Base-by-base conservation (phyloP, 2,113 vertebrate genomes). In the Aleadryas rufinucha region DNA sequence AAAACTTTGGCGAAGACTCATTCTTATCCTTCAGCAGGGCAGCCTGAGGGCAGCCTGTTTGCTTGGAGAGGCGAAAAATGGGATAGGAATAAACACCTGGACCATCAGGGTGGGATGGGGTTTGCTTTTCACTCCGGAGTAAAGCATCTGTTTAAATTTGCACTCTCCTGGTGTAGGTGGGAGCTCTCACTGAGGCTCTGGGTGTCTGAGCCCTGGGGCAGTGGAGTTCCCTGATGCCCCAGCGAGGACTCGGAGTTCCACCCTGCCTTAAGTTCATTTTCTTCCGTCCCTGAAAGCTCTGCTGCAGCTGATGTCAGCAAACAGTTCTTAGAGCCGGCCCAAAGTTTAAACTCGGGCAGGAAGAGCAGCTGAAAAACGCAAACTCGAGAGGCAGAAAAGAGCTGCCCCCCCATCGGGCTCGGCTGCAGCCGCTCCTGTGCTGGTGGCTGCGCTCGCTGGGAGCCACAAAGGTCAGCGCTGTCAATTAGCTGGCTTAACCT, bases 401-500 rank as follows among this genome's bases (percentile, higher is more conserved):
- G 90, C 79, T 39, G 63, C 66, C 26, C 78, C 84, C 83, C 66
- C 71, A 7, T 54, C 18, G 9, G 30, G 80, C 89, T 83, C 11
- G 71, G 89, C 90, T 85, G 84, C 94, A 42, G 56, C 52, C 1
- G 78, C 96, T 96, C 93, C 97, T 93, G 96, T 89, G 96, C 89
- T 86, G 93, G 91, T 89, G 94, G 87, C 90, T 95, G 93, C 3
- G 7, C 77, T 88, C 45, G 6, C 87, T 50, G 53, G 6, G 77
- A 97, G 96, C 89, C 91, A 92, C 16, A 87, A 92, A 95, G 94
- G 94, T 95, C 93, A 90, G 22, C 21, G 88, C 87, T 96, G 95
- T 94, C 93, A 96, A 89, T 97, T 95, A 96, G 86, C 74, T 68
- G 84, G 85, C 90, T 96, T 97, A 95, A 96, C 93, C 89, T 97